These are phyloP conservation scores for Rhincodon typus DNA, from an alignment of 2,797 vertebrate genomes.

Conservation along the genomic window DNA sequence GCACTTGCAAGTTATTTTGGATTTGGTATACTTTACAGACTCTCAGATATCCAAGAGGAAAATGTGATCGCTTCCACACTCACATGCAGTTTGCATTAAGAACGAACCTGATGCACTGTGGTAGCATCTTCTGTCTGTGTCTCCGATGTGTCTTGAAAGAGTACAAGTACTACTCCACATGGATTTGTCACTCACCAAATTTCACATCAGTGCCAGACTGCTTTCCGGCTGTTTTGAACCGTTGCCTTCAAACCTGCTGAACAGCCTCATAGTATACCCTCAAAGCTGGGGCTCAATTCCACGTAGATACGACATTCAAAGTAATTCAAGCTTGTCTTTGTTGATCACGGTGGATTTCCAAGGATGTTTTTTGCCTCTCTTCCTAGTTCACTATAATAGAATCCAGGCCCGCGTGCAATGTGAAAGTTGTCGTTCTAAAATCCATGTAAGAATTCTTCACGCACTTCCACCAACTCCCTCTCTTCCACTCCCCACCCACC, in stretches of 20 bases:
- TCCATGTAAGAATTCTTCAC: neutral
- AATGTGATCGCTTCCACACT: neutral
- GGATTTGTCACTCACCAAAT: neutral
- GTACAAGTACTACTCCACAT: neutral
- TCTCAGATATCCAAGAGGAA: neutral
- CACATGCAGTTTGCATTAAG: neutral
- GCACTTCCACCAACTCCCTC: no score
- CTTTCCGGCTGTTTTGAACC: neutral
- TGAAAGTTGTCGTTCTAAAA: neutral
- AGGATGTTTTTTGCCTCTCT: neutral
- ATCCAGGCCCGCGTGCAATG: neutral
- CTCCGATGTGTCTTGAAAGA: neutral
- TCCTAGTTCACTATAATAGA: neutral
- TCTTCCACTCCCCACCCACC: no score
- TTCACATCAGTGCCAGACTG: neutral
- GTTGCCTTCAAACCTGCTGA: neutral
- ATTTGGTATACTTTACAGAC: neutral
- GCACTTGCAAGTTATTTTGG: neutral
- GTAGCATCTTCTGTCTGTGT: neutral
- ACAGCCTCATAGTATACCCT: neutral
- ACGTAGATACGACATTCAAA: neutral
- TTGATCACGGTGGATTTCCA: neutral
- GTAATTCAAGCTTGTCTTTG: neutral
- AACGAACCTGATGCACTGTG: neutral
- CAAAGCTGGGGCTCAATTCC: no score